Evolutionary conservation across 53 echinoderm and acorn worm genomes (phyloP), one percentile per base, ranked within the genome.

Genomic region (Holothuria scabra): DNA sequence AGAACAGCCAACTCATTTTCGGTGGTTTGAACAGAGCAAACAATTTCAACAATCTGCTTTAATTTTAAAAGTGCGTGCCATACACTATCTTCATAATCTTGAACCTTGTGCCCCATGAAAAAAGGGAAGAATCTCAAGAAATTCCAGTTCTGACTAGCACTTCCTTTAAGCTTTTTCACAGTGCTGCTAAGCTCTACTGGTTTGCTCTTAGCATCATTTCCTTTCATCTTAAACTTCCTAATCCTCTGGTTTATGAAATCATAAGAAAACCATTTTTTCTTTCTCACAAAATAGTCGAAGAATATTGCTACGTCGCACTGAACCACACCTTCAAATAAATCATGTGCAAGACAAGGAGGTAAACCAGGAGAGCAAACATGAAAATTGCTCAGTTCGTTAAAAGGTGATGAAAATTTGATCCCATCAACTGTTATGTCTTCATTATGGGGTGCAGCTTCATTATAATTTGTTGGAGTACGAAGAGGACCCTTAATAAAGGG

Each of bases 351-450:
- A n/a, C n/a, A n/a, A n/a, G n/a, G 86, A 28, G 90, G 90, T 25
- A 90, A 34, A 28, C 90, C 82, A 22, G 86, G 90, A 20, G 70
- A 41, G 57, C 86, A 90, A 60, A 90, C 90, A 86, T 86, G 90
- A 58, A 90, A 89, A 32, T 80, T 80, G 11, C 46, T 67, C 67
- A 89, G 62, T 46, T 24, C 80, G 71, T 89, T 89, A 70, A 89
- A 86, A 24, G 67, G 26, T 2, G 86, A 90, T 7, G 68, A 68
- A 32, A 68, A 68, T 32, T 68, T 68, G 68, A 68, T 29, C 5
- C 68, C 68, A 24, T 68, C 30, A 29, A 31, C 29, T 29, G 35
- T 21, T 22, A 8, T 33, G 30, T 6, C 8, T 29, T 68, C 68
- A 68, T 68, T 29, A 68, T 32, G 20, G 20, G 28, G 16, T 26